Conservation (phyloP, 2,113 vertebrate species). For the Phrynocephalus versicolor region DNA sequence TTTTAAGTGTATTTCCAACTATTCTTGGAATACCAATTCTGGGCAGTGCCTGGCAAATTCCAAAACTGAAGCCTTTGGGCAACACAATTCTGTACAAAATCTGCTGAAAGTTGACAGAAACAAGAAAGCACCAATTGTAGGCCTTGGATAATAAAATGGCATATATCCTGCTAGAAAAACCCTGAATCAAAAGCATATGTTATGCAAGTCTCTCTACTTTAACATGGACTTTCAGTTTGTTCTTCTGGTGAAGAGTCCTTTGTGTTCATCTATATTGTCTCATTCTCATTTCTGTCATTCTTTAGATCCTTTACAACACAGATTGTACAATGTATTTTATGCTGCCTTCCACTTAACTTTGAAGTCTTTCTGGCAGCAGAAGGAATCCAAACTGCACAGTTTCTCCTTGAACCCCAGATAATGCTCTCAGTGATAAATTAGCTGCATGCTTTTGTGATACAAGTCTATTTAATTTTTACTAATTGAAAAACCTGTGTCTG, state of each 20-base stretch:
- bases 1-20: slow-evolving; percentile 5
- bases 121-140: slow-evolving; percentile 36
- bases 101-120: slow-evolving; percentile 29
- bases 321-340: slow-evolving; percentile 29
- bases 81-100: slow-evolving; percentile 71
- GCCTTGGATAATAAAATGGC: neutral
- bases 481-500: too few species aligned
- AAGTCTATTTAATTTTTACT: neutral
- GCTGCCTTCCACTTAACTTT: slow-evolving; percentile 19
- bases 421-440: slow-evolving; percentile 30
- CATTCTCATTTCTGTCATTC: slow-evolving; percentile 68
- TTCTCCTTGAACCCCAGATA: slow-evolving; percentile 47
- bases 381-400: neutral
- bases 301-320: slow-evolving; percentile 23
- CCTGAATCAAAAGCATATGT: slow-evolving; percentile 3
- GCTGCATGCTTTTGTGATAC: neutral
- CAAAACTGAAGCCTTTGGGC: slow-evolving; percentile 27
- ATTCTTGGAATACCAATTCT: slow-evolving; percentile 14
- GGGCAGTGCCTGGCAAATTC: neutral
- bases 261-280: slow-evolving; percentile 66
- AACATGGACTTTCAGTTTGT: slow-evolving; percentile 81
- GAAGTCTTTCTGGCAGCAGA: slow-evolving; percentile 44
- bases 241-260: slow-evolving; percentile 86
- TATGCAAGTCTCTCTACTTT: slow-evolving; percentile 49
- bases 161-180: slow-evolving; percentile 53